Percentiles rank a stretch among this genome's conserved stretches.
phyloP scores from a whole-genome alignment of 2,888 invertebrate species.

The Lapara coniferarum region DNA sequence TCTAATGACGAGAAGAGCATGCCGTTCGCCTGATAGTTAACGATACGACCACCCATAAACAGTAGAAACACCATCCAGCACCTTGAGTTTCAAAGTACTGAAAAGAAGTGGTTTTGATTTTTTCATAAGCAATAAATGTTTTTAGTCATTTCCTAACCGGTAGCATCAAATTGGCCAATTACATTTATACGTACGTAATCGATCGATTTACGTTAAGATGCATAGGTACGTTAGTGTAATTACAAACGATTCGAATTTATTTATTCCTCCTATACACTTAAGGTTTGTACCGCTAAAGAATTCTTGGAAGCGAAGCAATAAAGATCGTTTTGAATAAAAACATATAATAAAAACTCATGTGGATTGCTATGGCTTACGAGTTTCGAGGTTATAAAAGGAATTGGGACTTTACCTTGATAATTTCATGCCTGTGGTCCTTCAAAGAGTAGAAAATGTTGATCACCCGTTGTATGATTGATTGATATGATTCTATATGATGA shows the following conservation, averaged over 20 bases:
- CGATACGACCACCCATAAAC: no score
- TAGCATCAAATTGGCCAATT: neutral
- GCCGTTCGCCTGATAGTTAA: no score
- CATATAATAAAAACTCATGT: slow-evolving; percentile 29
- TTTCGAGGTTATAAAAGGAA: slow-evolving; percentile 30
- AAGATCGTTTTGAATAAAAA: slow-evolving; percentile 32
- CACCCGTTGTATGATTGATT: neutral
- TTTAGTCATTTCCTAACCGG: neutral
- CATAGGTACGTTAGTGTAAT: slow-evolving; percentile 7
- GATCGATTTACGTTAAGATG: slow-evolving; percentile 11
- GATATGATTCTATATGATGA: no score
- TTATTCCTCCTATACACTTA: slow-evolving; percentile 2
- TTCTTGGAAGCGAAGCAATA: slow-evolving; percentile 35
- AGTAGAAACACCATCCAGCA: no score
- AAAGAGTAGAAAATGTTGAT: neutral
- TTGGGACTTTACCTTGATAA: slow-evolving; percentile 6
- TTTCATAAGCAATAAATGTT: no score
- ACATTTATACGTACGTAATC: neutral
- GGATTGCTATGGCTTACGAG: slow-evolving; percentile 30
- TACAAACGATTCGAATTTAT: neutral
- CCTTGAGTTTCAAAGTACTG: no score
- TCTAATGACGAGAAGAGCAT: no score
- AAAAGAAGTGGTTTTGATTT: no score
- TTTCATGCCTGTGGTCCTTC: neutral
- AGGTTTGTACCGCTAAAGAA: slow-evolving; percentile 8